Percentiles rank a stretch among this genome's conserved stretches.
phyloP scores from a whole-genome alignment of 2,888 invertebrate species.

The Anthophora plumipes region DNA sequence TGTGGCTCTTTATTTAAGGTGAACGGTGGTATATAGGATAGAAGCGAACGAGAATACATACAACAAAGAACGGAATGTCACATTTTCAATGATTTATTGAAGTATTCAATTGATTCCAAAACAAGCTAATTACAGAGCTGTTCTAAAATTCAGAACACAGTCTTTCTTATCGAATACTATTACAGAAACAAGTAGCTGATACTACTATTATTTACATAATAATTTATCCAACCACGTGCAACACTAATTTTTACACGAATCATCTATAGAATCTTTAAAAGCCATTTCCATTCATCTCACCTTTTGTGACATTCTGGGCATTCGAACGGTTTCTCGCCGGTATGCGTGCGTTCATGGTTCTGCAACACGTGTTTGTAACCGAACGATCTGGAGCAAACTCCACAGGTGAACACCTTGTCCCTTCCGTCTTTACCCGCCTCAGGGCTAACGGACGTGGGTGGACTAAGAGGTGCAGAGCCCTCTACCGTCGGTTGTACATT shows the following conservation, averaged over 20 bases:
- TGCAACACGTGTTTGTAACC: slow-evolving; percentile 97
- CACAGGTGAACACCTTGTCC: slow-evolving; percentile 95
- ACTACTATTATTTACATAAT: background rate
- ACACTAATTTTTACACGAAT: too few relatives aligned
- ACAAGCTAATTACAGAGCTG: background rate
- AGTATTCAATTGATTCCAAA: background rate
- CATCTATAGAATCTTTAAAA: too few relatives aligned
- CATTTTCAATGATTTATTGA: background rate
- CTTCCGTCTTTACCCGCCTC: slow-evolving; percentile 84
- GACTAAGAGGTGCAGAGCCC: slow-evolving; percentile 85
- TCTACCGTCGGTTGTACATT: slow-evolving; percentile 65
- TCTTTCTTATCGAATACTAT: background rate
- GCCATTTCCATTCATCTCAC: slow-evolving; percentile 56
- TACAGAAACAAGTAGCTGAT: background rate
- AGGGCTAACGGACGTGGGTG: slow-evolving; percentile 84
- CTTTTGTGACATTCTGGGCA: slow-evolving; percentile 96
- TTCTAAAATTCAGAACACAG: background rate
- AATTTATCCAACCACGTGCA: too few relatives aligned
- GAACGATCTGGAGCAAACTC: slow-evolving; percentile 94
- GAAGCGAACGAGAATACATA: background rate
- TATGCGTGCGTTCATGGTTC: slow-evolving; percentile 97
- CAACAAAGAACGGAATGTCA: background rate
- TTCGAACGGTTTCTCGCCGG: slow-evolving; percentile 97
- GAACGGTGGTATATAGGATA: background rate
- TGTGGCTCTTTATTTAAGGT: background rate